phyloP scores from a whole-genome alignment of 2,797 vertebrate genomes.

The Babyrousa celebensis region DNA sequence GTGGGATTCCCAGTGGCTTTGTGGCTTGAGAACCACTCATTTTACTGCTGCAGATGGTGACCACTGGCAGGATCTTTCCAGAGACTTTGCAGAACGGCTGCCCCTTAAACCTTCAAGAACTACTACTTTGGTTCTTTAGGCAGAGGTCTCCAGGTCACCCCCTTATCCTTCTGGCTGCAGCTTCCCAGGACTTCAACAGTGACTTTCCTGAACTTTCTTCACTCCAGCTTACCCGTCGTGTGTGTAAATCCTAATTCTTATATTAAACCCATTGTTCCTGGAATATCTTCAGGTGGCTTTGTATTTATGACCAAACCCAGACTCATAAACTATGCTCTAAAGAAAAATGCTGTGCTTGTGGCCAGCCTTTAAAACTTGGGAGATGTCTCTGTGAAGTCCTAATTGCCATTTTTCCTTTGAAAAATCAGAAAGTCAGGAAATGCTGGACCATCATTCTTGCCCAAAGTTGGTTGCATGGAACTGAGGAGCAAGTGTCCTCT shows the following conservation, averaged over 20 bases:
- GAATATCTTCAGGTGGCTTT: neutral
- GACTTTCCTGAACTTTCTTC: neutral
- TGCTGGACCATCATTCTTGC: neutral
- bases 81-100: neutral
- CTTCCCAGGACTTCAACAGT: neutral
- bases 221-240: neutral
- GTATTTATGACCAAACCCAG: neutral
- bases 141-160: neutral
- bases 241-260: neutral
- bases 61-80: neutral
- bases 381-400: constrained; percentile 18
- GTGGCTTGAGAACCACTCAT: neutral
- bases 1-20: neutral
- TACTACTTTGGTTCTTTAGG: neutral
- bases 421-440: constrained; percentile 17
- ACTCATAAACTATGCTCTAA: neutral
- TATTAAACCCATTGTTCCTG: neutral
- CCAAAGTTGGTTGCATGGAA: neutral
- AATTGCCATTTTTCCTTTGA: neutral
- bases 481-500: neutral
- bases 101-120: neutral
- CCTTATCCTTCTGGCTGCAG: neutral
- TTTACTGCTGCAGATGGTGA: neutral
- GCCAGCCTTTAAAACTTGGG: neutral
- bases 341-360: neutral